Percentiles rank a stretch among this genome's conserved stretches.
Evolutionary conservation across 2,113 vertebrate species (phyloP).

Genomic region (Tyrannus savana): DNA sequence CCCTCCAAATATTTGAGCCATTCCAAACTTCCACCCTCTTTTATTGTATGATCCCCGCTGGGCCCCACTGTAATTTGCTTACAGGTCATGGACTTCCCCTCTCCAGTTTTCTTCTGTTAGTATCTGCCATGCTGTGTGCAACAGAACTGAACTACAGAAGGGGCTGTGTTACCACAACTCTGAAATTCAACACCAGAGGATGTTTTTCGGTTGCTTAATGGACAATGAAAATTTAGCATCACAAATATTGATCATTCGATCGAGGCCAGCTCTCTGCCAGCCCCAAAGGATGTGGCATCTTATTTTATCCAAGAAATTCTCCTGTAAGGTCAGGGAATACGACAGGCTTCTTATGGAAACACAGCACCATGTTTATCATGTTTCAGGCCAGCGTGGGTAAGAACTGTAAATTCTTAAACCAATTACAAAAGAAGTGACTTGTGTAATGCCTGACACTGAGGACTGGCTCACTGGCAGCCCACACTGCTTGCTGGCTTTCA

Average conservation of each 20-base stretch:
- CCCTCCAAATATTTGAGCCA: slow-evolving; percentile 44
- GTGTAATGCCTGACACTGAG: background rate
- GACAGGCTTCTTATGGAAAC: background rate
- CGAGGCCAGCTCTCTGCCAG: background rate
- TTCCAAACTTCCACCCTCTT: slow-evolving; percentile 56
- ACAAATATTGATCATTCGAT: background rate
- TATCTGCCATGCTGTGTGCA: background rate
- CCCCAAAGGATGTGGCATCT: background rate
- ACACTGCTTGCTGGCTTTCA: background rate
- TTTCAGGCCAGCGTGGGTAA: background rate
- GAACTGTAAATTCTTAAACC: background rate
- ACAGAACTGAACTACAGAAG: background rate
- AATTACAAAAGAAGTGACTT: background rate
- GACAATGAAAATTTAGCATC: background rate
- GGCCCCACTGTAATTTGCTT: slow-evolving; percentile 43
- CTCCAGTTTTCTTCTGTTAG: background rate
- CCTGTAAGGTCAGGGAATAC: background rate
- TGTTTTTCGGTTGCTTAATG: background rate
- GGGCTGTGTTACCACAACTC: background rate
- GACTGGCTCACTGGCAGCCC: background rate
- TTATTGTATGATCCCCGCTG: background rate
- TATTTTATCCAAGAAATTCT: background rate
- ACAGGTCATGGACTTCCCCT: slow-evolving; percentile 8
- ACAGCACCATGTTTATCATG: background rate
- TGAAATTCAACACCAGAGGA: background rate